These are phyloP conservation scores for Scrobipalpa costella DNA, from an alignment of 2,888 invertebrate genomes.

Conservation along the genomic window DNA sequence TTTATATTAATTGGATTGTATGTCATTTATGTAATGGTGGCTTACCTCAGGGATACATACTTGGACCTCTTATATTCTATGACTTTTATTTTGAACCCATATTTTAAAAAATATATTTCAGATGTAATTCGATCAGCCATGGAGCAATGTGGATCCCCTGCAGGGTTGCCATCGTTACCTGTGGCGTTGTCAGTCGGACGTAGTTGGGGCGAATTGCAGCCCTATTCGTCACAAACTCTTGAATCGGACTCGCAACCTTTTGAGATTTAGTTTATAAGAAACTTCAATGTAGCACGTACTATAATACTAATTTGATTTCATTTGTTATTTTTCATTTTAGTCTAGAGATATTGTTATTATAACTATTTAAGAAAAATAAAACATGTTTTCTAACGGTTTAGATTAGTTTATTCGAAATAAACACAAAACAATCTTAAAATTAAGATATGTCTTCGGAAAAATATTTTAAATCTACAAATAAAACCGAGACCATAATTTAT, in stretches of 20 bases:
- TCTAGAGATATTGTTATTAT: too few species aligned
- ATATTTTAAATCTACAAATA: constrained; percentile 4
- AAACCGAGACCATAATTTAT: neutral
- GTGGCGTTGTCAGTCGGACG: constrained; percentile 55
- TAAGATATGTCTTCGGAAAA: neutral
- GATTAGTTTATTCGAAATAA: neutral
- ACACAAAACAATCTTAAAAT: neutral
- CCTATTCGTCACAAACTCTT: neutral
- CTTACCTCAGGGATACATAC: neutral
- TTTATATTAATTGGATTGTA: neutral
- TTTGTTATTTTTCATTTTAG: too few species aligned
- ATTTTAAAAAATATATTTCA: constrained; percentile 38
- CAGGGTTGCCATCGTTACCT: constrained; percentile 54
- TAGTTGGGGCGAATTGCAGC: constrained; percentile 58
- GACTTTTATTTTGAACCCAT: neutral
- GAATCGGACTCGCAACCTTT: neutral
- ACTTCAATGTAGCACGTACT: neutral
- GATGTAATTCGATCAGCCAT: constrained; percentile 58
- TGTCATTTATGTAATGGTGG: neutral
- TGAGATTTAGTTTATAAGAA: neutral
- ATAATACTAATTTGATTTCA: too few species aligned
- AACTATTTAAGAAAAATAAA: neutral
- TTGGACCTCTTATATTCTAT: neutral
- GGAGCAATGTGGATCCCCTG: constrained; percentile 55
- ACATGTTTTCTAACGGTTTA: neutral